Evolutionary conservation across 2,888 invertebrate genomes (phyloP).

Genomic region (Alviniconcha strummeri): DNA sequence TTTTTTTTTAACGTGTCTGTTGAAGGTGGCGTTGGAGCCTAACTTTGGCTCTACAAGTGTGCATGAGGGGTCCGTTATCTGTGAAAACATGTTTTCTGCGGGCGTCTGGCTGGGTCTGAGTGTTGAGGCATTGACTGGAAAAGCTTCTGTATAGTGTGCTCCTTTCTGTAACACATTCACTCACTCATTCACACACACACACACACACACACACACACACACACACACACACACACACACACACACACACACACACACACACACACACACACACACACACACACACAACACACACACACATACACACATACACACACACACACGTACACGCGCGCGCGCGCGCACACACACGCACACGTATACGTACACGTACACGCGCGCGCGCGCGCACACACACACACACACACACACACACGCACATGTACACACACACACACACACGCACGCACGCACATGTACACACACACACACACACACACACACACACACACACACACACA

Average conservation of each 20-base stretch:
- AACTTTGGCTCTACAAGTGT: no score
- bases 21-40: no score
- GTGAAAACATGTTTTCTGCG: no score
- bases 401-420: slow-evolving; percentile 3
- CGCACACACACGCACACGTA: neutral
- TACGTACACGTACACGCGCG: neutral
- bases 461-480: neutral
- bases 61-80: no score
- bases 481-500: neutral
- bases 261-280: slow-evolving; percentile 7
- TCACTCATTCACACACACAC: no score
- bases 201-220: no score
- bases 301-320: neutral
- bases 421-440: neutral
- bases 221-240: neutral
- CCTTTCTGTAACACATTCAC: no score
- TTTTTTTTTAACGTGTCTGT: no score
- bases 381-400: slow-evolving; percentile 1
- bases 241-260: neutral
- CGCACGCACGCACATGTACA: neutral
- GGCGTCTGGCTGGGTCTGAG: no score
- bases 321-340: neutral
- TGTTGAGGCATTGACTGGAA: no score
- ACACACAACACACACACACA: slow-evolving; percentile 6
- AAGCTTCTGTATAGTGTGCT: no score